Base-by-base conservation (phyloP, 2,797 vertebrate species). In the Aphelocoma californica region DNA sequence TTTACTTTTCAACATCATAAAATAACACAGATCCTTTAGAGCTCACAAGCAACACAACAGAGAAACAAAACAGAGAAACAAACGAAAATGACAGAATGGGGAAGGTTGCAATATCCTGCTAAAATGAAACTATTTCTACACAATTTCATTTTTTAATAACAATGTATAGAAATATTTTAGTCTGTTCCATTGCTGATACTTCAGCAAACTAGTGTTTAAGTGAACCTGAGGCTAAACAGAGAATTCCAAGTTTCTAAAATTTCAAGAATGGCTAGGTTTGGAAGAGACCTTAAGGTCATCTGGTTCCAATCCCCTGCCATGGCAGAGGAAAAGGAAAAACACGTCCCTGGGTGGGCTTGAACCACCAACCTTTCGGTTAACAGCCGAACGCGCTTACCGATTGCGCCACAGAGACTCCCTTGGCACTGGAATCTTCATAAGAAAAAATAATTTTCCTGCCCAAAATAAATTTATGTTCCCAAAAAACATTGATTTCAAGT, bases 361-460 rank as follows among this genome's bases (percentile, higher is more conserved):
- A 98, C 98, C 97, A 98, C 97, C 97, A 98, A 94, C 96, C 97
- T 98, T 97, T 98, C 96, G 38, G 97, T 98, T 98, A 98, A 98
- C 97, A 98, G 97, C 97, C 96, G 93, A 98, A 98, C 71, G 94
- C 96, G 93, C 98, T 98, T 92, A 97, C 98, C 97, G 2, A 97
- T 98, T 98, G 98, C 97, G 93, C 98, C 98, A 98, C 98, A 98
- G 98, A 98, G 98, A 91, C 93, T 51, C 26, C 3, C 32, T 2
- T 18, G 2, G 0, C 0, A 0, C 0, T 7, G 1, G 2, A 5
- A 38, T 36, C 28, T 42, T 51, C 13, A 5, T 2, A 48, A 61
- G 32, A 60, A 91, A 88, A 92, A 78, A n/a, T 11, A 16, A 48
- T 79, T 74, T 67, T 28, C 1, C 13, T 26, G 29, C 24, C n/a